Percentiles rank a stretch among this genome's conserved stretches.
Conservation (phyloP, 2,113 vertebrate genomes). For the Helogale parvula region DNA sequence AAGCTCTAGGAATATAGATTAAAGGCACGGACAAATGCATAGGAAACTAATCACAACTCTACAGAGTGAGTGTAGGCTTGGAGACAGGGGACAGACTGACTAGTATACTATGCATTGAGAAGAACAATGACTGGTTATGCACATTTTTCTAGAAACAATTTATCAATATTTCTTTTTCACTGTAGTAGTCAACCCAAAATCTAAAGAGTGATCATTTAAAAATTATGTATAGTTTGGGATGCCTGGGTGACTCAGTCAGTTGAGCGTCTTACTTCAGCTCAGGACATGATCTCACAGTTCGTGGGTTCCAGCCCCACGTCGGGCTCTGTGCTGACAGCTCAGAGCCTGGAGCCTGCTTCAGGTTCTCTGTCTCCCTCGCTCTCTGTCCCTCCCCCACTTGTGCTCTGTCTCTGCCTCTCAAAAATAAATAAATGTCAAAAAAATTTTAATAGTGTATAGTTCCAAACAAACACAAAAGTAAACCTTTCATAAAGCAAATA, state of each 20-base stretch:
- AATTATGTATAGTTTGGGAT: slow-evolving; percentile 32
- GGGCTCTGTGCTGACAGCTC: too few species aligned
- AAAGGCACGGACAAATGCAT: neutral
- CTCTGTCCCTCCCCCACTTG: too few species aligned
- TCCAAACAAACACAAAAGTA: slow-evolving; percentile 42
- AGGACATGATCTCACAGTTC: too few species aligned
- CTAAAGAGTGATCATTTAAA: neutral
- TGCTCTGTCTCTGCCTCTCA: too few species aligned
- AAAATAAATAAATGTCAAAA: too few species aligned
- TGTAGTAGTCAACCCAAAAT: neutral
- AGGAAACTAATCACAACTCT: neutral
- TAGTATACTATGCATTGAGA: neutral
- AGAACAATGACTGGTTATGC: neutral
- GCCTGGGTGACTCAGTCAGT: too few species aligned
- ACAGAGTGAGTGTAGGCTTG: neutral
- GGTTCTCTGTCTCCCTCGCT: too few species aligned
- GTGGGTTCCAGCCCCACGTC: too few species aligned
- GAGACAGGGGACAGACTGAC: neutral
- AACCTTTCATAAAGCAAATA: neutral
- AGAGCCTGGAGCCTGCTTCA: too few species aligned
- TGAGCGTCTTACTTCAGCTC: too few species aligned
- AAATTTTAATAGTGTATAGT: neutral
- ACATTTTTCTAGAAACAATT: slow-evolving; percentile 1
- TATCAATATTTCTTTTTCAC: slow-evolving; percentile 15
- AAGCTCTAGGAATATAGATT: neutral